Evolutionary conservation across 2,888 invertebrate genomes (phyloP).

Genomic region (Xestoiulus laeticollis): DNA sequence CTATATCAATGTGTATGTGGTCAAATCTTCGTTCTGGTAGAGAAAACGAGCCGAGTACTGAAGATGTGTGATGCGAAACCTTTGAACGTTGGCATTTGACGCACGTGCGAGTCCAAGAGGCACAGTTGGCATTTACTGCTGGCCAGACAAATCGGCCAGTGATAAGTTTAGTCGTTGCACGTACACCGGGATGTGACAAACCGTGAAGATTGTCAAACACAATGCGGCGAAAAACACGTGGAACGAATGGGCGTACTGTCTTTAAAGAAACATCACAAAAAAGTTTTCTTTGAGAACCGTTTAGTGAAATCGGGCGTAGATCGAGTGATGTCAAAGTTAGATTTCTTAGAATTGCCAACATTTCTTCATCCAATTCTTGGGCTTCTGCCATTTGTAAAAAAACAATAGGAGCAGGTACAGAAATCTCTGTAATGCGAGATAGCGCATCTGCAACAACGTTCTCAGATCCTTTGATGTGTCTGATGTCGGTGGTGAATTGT

Average conservation of each 20-base stretch:
- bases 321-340: no score
- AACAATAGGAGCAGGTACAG: no score
- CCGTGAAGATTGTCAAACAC: conserved; percentile 52
- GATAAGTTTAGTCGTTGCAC: conserved; percentile 49
- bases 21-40: not conserved
- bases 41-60: not conserved
- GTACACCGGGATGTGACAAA: conserved; percentile 55
- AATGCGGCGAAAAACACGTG: conserved; percentile 55
- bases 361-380: no score
- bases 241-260: not conserved
- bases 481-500: no score
- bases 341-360: no score
- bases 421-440: no score
- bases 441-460: no score
- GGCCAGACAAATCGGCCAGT: conserved; percentile 53
- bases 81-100: not conserved
- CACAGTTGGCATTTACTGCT: not conserved
- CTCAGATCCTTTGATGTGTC: no score
- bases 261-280: not conserved
- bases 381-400: no score
- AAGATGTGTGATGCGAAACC: not conserved
- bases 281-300: not conserved
- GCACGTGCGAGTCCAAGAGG: not conserved
- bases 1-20: not conserved
- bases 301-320: no score